Evolutionary conservation across 2,113 vertebrate genomes (phyloP), one percentile per base, ranked within the genome.

Genomic region (Polypterus bichir): DNA sequence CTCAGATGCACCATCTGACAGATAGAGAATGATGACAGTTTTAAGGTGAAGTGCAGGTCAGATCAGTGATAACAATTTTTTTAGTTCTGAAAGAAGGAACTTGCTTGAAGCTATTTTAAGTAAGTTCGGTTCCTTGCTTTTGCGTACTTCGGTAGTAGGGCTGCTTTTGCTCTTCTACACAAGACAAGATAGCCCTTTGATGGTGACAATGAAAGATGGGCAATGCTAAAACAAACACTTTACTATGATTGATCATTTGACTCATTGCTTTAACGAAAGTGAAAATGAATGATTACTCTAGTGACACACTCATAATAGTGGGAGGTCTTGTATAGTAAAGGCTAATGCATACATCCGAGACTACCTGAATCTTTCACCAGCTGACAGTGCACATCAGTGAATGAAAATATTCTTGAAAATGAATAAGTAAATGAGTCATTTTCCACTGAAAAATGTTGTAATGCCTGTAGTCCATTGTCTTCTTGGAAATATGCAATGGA

Each of bases 41-140:
- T 62, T 70, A 70, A 77, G 78, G 73, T 78, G 72, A 80, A 77
- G 66, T 68, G 56, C 65, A 66, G 76, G 78, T 68, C 76, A 78
- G 65, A 63, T 66, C 46, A 7, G 67, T 62, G 66, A 69, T 70
- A 71, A 73, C 27, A 27, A 27, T 27, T 27, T 27, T 27, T 66
- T 58, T 62, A 69, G 51, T 58, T 65, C 65, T 62, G 59, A 55
- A 47, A 64, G 9, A 9, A 53, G 46, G 10, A 61, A 63, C 59
- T 55, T 47, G 49, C 59, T 45, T 49, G 47, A 48, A 44, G 59
- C 55, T 56, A 62, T 59, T 49, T 64, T 49, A 27, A 48, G 55
- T 46, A 47, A 56, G 64, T 47, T 10, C 56, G 9, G 44, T 44
- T 10, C 52, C 27, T 48, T 49, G 48, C 44, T 48, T 55, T 52